These are phyloP conservation scores for Cephonodes hylas DNA, from an alignment of 2,888 invertebrate genomes.

Conservation along the genomic window DNA sequence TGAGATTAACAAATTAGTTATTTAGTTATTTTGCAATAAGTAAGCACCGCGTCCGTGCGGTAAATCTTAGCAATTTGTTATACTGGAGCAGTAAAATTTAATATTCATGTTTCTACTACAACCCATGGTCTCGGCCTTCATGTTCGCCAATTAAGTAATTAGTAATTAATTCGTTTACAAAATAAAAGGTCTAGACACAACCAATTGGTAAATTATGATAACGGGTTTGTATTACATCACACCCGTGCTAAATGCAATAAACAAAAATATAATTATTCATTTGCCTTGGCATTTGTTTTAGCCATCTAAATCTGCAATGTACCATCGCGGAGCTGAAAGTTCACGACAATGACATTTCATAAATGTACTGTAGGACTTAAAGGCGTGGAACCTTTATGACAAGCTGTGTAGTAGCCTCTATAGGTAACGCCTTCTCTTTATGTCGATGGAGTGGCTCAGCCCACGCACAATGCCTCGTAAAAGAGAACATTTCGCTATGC, in stretches of 20 bases:
- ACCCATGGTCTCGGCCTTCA: background rate
- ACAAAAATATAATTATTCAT: slow-evolving; percentile 15
- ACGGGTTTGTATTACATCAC: background rate
- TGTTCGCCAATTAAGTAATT: background rate
- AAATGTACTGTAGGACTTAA: slow-evolving; percentile 8
- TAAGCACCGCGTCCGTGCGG: too few species aligned
- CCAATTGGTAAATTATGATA: background rate
- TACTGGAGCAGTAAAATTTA: background rate
- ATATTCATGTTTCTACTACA: background rate
- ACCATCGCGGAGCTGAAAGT: slow-evolving; percentile 29
- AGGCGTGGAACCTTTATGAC: slow-evolving; percentile 14
- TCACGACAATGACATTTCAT: slow-evolving; percentile 44
- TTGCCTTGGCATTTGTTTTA: slow-evolving; percentile 38
- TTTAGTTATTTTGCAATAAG: too few species aligned
- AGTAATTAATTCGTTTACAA: background rate
- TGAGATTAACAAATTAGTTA: too few species aligned
- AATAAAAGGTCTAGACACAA: background rate
- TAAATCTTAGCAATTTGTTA: too few species aligned
- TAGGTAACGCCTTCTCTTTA: slow-evolving; percentile 3
- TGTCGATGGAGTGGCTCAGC: background rate
- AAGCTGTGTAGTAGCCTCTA: slow-evolving; percentile 18
- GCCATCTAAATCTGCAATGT: background rate
- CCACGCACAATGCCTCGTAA: slow-evolving; percentile 33
- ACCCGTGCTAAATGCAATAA: background rate
- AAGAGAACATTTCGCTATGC: slow-evolving; percentile 33